Base-by-base conservation (phyloP, 2,888 invertebrate genomes). In the Smittia sp. region DNA sequence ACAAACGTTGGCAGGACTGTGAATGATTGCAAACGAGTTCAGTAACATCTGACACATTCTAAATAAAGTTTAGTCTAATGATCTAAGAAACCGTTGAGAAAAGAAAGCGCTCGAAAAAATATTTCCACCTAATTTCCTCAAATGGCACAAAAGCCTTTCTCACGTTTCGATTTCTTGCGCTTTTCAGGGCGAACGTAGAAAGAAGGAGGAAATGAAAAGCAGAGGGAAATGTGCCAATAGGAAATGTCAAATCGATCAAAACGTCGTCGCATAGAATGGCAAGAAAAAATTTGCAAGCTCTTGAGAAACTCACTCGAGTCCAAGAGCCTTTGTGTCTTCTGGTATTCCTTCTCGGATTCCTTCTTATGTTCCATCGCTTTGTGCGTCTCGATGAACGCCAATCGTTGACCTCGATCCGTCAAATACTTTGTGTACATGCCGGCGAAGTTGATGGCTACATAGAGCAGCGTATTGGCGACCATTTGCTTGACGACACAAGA, bases 391-490 rank as follows among this genome's bases (percentile, higher is more conserved):
- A 95, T 85, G 81, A 97, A 97, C 1, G 96, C 96, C 81, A 95
- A 91, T 75, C 96, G 85, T 82, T 97, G 96, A 22, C 94, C 94
- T 77, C 95, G 87, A 82, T 97, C 97, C 0, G 96, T 96, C 78
- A 96, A 85, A 80, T 94, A 96, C 84, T 96, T 96, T 4, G 95
- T 95, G 82, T 96, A 96, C 89, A 96, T 91, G 62, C 96, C 96
- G 46, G 94, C 93, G 79, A 95, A 89, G 84, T 96, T 96, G 24
- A 96, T 92, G 41, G 94, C 94, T 41, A 88, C 81, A 81, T 95
- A 95, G 11, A 96, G 85, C 39, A 94, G 83, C 41, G 88, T 85
- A 81, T 94, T 94, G 70, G 90, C 90, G 73, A 89, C 81, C 75
- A 94, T 84, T 79, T 90, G 86, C 52, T 90, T 86, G 41, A 87